phyloP scores from a whole-genome alignment of 2,113 vertebrate species.

The Nesoenas mayeri region DNA sequence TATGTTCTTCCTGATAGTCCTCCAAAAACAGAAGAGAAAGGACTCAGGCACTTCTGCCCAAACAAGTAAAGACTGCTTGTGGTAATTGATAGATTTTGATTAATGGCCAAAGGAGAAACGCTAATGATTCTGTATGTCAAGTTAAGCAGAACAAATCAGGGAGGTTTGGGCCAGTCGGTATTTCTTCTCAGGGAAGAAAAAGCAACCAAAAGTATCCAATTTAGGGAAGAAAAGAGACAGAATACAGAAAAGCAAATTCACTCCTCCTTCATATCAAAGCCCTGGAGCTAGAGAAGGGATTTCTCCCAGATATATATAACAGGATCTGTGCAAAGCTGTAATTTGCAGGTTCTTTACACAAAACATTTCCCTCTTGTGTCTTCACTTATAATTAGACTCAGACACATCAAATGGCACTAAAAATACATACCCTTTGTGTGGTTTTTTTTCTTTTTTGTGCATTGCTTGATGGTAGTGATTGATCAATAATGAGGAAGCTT shows the following conservation, averaged over 20 bases:
- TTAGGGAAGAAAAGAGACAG: background rate
- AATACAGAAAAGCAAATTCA: background rate
- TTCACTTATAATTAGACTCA: background rate
- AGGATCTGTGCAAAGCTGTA: background rate
- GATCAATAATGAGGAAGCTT: background rate
- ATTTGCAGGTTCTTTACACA: background rate
- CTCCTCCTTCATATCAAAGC: background rate
- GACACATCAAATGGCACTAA: background rate
- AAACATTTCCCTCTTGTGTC: background rate
- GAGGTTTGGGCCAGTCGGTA: background rate
- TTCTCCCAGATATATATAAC: background rate
- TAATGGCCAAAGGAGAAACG: background rate
- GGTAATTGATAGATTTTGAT: background rate
- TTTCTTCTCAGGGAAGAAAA: background rate
- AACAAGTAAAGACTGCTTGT: background rate
- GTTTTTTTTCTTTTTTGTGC: background rate
- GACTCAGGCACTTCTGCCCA: background rate
- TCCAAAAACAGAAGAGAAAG: background rate
- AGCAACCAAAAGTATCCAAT: background rate
- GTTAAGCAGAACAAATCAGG: background rate
- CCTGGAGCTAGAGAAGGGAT: background rate
- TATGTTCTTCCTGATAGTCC: background rate
- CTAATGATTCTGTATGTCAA: background rate
- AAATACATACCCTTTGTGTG: background rate
- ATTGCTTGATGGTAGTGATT: background rate